Evolutionary conservation across 2,797 vertebrate species (phyloP), one percentile per base, ranked within the genome.

Genomic region (Typhlichthys subterraneus): DNA sequence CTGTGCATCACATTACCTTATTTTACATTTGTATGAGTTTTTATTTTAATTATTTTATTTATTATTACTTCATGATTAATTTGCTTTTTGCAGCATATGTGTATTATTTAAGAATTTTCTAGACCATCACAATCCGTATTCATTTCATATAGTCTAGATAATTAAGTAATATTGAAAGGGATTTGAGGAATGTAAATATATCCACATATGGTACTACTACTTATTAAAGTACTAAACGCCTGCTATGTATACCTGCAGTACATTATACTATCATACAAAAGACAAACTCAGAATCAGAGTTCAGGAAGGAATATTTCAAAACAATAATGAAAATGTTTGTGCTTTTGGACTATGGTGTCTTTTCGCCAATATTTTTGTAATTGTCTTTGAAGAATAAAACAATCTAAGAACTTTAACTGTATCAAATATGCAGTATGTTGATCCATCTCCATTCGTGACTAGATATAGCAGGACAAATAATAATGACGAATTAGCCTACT

Each of bases 1-100:
- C 85, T 74, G 74, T 89, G 88, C 85, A 91, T 90, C 89, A 73
- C 76, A 50, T 86, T 70, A 72, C 77, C 83, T 87, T 84, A 79
- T 77, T 85, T 78, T 86, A 81, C 52, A 84, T 61, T 63, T 63
- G 65, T 72, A 81, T 73, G 66, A 84, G 64, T 81, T 88, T 81
- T 85, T 84, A 87, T 88, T 87, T 87, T 84, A 90, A 80, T 87
- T 89, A 89, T 88, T 83, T 77, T 91, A 93, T 94, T 92, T 93
- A 70, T 90, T 93, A 80, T 76, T 53, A 59, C 72, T 73, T 85
- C 85, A 81, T 75, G 86, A 86, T 86, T 81, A 81, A 84, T 71
- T 63, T 79, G 62, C 76, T 77, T 56, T 83, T 76, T 61, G 72
- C 63, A 67, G 62, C 48, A 67, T 67, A 79, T 83, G 66, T 80